Evolutionary conservation across 2,113 vertebrate genomes (phyloP).

Genomic region (Mormyrus iriodes): DNA sequence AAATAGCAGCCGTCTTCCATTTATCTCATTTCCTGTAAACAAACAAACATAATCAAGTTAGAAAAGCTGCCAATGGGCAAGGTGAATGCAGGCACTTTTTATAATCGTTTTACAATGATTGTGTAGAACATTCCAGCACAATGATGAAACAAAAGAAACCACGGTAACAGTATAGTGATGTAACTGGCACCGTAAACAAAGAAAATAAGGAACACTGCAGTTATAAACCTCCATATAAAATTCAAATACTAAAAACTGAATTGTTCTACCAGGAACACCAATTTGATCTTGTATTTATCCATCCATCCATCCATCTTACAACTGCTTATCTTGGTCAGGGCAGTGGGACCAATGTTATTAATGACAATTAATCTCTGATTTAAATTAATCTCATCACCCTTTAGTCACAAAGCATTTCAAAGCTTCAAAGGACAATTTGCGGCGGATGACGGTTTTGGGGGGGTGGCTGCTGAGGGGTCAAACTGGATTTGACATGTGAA

Average conservation of each 20-base stretch:
- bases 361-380: conserved; percentile 4
- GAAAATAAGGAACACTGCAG: neutral
- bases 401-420: neutral
- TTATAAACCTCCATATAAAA: neutral
- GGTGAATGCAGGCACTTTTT: neutral
- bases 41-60: conserved; percentile 16
- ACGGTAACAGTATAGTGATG: neutral
- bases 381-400: neutral
- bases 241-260: neutral
- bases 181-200: neutral
- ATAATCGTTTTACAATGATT: neutral
- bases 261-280: neutral
- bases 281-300: neutral
- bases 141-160: neutral
- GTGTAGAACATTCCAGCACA: neutral
- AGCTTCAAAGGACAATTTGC: conserved; percentile 1
- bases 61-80: neutral
- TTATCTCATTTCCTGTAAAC: conserved; percentile 67
- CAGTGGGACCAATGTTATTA: neutral
- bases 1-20: conserved; percentile 17
- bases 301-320: neutral
- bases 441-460: neutral
- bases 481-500: neutral
- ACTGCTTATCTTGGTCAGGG: neutral
- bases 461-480: neutral